Base-by-base conservation (phyloP, 2,797 vertebrate genomes). In the Sebastes goodei region DNA sequence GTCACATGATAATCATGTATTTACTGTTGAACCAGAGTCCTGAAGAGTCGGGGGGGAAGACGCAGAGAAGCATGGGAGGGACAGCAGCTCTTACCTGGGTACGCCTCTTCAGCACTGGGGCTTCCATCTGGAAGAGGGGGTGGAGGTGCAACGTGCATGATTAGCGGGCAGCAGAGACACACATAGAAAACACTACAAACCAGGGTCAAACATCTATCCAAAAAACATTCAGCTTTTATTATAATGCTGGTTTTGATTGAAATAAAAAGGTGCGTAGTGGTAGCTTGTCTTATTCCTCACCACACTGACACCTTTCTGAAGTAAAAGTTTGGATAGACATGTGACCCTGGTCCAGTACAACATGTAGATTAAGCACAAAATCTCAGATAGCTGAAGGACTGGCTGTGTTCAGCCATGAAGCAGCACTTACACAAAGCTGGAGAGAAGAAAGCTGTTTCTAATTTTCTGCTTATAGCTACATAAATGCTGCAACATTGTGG, bases 101-200 rank as follows among this genome's bases (percentile, higher is more conserved):
- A 96, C 75, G 96, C 94, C 93, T 99, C 98, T 96, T 98, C 97
- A 80, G 93, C 91, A 94, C 94, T 69, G 64, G 97, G 95, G 94
- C 96, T 97, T 95, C 96, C 96, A 97, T 99, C 98, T 99, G 97
- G 95, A 98, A 81, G 84, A 93, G 69, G 91, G 96, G 97, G 93
- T 92, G 97, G 96, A 97, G 97, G 91, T 94, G 97, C 94, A 90
- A 98, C 97, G 97, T 95, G 98, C 97, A 96, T 95, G 96, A 96
- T 98, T 98, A 98, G 95, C 95, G 91, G 93, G 92, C 93, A 93
- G 93, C 94, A 94, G 91, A 94, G 78, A 94, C 76, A 91, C 76
- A 91, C 56, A 86, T 0, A 84, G 32, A 78, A 84, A 83, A 89
- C 84, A 86, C 84, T 74, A 20, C 59, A 80, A 74, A 76, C 74